These are phyloP conservation scores for Acanthosepion lycidas DNA, from an alignment of 2,888 invertebrate species.

Conservation along the genomic window DNA sequence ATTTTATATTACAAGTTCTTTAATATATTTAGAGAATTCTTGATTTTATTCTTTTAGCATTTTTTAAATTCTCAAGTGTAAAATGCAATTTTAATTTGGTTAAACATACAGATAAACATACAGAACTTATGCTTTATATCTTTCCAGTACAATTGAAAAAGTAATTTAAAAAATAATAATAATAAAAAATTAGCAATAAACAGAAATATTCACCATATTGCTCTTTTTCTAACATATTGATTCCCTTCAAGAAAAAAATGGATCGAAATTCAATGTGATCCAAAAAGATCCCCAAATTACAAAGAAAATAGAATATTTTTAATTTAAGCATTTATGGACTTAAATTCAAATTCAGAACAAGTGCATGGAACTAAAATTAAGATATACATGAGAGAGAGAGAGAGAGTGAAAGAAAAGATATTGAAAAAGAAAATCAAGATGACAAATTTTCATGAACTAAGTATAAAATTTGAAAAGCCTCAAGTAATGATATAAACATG, in stretches of 20 bases:
- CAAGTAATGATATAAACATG: background rate
- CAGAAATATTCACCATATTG: background rate
- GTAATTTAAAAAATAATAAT: too few relatives aligned
- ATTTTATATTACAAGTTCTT: too few relatives aligned
- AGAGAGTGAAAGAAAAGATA: background rate
- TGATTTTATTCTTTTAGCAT: too few relatives aligned
- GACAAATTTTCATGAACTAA: background rate
- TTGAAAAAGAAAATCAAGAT: background rate
- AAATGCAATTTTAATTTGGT: too few relatives aligned
- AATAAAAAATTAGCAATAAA: too few relatives aligned
- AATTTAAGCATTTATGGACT: background rate
- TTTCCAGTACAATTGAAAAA: too few relatives aligned
- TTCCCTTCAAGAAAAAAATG: background rate
- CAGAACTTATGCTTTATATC: too few relatives aligned
- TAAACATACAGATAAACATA: too few relatives aligned
- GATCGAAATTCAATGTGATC: background rate
- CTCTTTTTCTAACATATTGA: background rate
- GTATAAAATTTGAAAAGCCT: background rate
- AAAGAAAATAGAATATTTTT: too few relatives aligned
- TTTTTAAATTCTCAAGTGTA: too few relatives aligned
- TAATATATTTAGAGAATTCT: too few relatives aligned
- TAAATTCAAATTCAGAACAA: background rate
- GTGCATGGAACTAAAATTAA: background rate
- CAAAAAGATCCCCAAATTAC: too few relatives aligned
- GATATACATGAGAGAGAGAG: background rate